phyloP scores from a whole-genome alignment of 2,797 vertebrate species.

The Sardinella longiceps region DNA sequence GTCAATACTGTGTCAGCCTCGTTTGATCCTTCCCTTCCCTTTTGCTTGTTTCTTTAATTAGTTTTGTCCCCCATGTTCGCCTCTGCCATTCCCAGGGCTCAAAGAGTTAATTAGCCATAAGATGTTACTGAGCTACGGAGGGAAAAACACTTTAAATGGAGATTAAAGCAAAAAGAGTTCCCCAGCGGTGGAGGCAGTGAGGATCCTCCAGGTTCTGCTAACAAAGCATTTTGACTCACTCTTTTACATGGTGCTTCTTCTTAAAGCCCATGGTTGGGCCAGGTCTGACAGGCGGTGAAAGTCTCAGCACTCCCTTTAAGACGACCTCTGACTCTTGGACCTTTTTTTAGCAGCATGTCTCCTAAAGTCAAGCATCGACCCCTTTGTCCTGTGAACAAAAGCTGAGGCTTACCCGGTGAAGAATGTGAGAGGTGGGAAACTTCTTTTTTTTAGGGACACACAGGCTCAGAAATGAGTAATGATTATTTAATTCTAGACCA shows the following conservation, averaged over 20 bases:
- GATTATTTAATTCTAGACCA: constrained; percentile 10
- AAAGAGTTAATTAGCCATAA: constrained; percentile 63
- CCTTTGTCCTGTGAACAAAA: neutral
- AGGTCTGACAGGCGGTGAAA: neutral
- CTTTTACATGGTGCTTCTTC: neutral
- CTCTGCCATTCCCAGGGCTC: constrained; percentile 45
- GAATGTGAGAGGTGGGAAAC: neutral
- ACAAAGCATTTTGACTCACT: constrained; percentile 54
- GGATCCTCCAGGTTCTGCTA: constrained; percentile 53
- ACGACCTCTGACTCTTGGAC: neutral
- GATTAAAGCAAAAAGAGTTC: constrained; percentile 54
- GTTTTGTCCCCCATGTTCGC: constrained; percentile 43
- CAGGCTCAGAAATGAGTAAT: neutral
- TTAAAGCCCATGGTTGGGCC: neutral
- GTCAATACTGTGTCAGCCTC: constrained; percentile 17
- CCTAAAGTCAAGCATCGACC: neutral
- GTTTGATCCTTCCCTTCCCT: constrained; percentile 17
- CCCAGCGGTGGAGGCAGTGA: constrained; percentile 48
- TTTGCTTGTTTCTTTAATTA: constrained; percentile 51
- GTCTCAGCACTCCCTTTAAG: neutral
- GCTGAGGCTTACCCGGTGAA: neutral
- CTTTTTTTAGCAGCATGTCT: neutral
- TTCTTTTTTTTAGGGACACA: neutral
- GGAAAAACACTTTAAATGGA: constrained; percentile 58
- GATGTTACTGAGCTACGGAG: constrained; percentile 58